These are phyloP conservation scores for Bubo scandiacus DNA, from an alignment of 2,113 vertebrate genomes.

Conservation along the genomic window DNA sequence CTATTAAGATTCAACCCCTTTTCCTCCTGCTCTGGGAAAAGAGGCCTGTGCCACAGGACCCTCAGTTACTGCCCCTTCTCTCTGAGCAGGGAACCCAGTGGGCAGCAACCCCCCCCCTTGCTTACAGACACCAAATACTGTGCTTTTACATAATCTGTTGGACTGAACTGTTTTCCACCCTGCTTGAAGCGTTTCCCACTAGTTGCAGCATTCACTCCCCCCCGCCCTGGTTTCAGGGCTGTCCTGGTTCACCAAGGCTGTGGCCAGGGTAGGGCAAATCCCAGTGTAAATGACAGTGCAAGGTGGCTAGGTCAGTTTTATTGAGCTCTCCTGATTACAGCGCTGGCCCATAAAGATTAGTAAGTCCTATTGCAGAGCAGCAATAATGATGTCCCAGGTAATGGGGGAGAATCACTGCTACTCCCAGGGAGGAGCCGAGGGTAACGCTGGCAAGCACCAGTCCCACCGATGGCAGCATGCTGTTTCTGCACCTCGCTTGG, in stretches of 20 bases:
- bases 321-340: not conserved
- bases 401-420: not conserved
- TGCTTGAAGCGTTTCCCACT: not conserved
- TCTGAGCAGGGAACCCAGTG: not conserved
- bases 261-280: not conserved
- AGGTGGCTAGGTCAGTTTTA: not conserved
- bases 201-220: not conserved
- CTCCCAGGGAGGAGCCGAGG: not conserved
- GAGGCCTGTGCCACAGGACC: not conserved
- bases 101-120: not conserved
- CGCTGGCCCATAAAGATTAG: not conserved
- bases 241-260: not conserved
- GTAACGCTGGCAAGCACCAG: not conserved
- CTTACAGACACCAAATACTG: not conserved
- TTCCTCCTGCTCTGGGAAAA: not conserved
- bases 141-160: not conserved
- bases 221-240: not conserved
- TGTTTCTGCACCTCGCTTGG: accelerated
- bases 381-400: not conserved
- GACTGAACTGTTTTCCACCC: not conserved
- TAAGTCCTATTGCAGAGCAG: not conserved
- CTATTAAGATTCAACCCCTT: not conserved
- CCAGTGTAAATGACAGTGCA: not conserved
- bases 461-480: accelerated
- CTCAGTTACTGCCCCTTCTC: not conserved